A percentile compares a stretch with the other conserved stretches of the same genome.
phyloP scores from a whole-genome alignment of 2,113 vertebrate genomes.

The Rallus limicola region DNA sequence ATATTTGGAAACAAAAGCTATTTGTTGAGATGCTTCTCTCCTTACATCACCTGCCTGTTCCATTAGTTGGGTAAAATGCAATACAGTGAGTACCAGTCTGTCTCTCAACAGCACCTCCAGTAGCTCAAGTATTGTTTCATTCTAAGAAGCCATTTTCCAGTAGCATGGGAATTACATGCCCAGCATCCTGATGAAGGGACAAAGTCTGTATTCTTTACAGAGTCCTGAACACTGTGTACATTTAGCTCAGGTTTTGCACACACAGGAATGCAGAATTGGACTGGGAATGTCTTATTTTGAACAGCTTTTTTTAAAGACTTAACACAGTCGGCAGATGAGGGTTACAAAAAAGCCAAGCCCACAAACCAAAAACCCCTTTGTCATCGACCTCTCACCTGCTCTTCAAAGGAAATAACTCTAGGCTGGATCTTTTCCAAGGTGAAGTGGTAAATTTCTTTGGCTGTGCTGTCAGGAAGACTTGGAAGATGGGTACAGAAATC shows the following conservation, averaged over 20 bases:
- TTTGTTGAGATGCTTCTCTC: background rate
- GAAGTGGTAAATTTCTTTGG: conserved; percentile 96
- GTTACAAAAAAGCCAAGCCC: background rate
- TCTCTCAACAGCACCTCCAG: background rate
- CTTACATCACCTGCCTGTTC: background rate
- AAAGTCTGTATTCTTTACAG: background rate
- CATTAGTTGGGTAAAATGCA: background rate
- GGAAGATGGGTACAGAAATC: conserved; percentile 97
- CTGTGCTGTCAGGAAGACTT: conserved; percentile 90
- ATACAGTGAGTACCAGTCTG: background rate
- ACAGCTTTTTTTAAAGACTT: background rate
- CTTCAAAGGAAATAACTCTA: conserved; percentile 97
- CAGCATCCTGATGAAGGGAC: background rate
- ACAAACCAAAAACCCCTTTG: rapidly evolving
- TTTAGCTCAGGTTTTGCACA: background rate
- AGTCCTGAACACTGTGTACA: background rate
- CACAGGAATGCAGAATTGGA: background rate
- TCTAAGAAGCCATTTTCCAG: background rate
- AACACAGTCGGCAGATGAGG: background rate
- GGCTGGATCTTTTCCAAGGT: conserved; percentile 98
- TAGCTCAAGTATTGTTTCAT: background rate
- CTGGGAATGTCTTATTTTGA: background rate
- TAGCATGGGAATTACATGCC: background rate
- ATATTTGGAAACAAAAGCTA: background rate
- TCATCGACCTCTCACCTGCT: conserved; percentile 82